A percentile compares a stretch with the other conserved stretches of the same genome.
Conservation (phyloP, 1,140 invertebrate genomes). For the Tetragnatha versicolor region DNA sequence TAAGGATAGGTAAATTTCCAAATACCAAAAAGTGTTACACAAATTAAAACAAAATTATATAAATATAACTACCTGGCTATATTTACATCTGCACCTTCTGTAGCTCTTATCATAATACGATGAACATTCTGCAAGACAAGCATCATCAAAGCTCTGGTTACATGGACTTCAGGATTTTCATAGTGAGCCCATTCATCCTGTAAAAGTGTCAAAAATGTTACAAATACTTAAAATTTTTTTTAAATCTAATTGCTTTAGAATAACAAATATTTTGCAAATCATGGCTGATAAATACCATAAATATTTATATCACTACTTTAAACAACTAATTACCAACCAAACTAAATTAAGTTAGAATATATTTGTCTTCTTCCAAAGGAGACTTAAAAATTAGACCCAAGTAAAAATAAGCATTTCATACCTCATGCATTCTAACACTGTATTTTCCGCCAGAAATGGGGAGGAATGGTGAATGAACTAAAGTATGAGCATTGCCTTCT, state of each 20-base stretch:
- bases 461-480: slow-evolving; percentile 75
- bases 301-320: not conserved
- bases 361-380: too few relatives aligned
- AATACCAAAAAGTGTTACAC: too few relatives aligned
- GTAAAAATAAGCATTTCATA: slow-evolving; percentile 54
- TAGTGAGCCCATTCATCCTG: slow-evolving; percentile 71
- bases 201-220: slow-evolving; percentile 38
- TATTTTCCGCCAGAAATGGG: slow-evolving; percentile 66
- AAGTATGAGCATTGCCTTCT: slow-evolving; percentile 79
- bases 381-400: too few relatives aligned
- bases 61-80: slow-evolving; percentile 57
- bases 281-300: not conserved
- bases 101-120: slow-evolving; percentile 78
- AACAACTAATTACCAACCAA: not conserved
- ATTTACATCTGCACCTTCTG: slow-evolving; percentile 67
- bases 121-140: slow-evolving; percentile 85
- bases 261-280: not conserved
- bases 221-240: not conserved
- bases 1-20: too few relatives aligned
- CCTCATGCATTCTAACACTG: slow-evolving; percentile 73
- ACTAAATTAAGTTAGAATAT: not conserved
- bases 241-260: not conserved
- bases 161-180: slow-evolving; percentile 70
- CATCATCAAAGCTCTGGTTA: slow-evolving; percentile 84
- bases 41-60: not conserved